Evolutionary conservation across 1,140 invertebrate species (phyloP).

Genomic region (Sycobia sp.): DNA sequence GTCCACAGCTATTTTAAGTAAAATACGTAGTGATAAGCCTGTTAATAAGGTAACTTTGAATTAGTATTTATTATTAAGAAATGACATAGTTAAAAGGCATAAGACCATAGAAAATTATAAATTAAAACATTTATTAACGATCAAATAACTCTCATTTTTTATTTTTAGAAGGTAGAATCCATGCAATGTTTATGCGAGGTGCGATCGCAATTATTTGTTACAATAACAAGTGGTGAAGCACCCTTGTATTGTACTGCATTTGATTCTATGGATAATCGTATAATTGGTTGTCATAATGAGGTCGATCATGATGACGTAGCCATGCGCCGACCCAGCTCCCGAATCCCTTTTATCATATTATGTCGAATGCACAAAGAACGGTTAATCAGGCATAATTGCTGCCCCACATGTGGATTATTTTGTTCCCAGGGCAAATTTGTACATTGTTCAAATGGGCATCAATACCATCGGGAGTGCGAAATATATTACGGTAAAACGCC

Average conservation of each 20-base stretch:
- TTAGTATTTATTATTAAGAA: not conserved
- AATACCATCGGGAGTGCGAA: conserved; percentile 78
- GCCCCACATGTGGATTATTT: conserved; percentile 87
- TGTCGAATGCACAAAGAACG: conserved; percentile 82
- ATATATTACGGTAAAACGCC: conserved; percentile 62
- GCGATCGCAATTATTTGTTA: conserved; percentile 59
- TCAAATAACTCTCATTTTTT: no score
- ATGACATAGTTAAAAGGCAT: no score
- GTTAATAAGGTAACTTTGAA: conserved; percentile 12
- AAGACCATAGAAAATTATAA: not conserved
- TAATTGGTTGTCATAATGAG: conserved; percentile 81
- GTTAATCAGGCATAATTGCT: conserved; percentile 83
- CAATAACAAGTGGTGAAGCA: conserved; percentile 54
- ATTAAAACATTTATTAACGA: no score
- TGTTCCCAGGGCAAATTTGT: conserved; percentile 86
- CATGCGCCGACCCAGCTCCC: conserved; percentile 76
- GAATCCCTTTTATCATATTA: conserved; percentile 83
- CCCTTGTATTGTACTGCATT: conserved; percentile 72
- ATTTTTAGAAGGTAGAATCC: conserved; percentile 10
- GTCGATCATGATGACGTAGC: conserved; percentile 65
- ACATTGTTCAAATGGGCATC: conserved; percentile 71
- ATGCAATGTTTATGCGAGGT: conserved; percentile 61
- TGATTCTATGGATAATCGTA: conserved; percentile 77
- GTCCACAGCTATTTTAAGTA: conserved; percentile 57
- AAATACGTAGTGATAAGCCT: conserved; percentile 33